Percentiles rank a stretch among this genome's conserved stretches.
Conservation (phyloP, 2,797 vertebrate genomes). For the Pseudotriccus pelzelni region DNA sequence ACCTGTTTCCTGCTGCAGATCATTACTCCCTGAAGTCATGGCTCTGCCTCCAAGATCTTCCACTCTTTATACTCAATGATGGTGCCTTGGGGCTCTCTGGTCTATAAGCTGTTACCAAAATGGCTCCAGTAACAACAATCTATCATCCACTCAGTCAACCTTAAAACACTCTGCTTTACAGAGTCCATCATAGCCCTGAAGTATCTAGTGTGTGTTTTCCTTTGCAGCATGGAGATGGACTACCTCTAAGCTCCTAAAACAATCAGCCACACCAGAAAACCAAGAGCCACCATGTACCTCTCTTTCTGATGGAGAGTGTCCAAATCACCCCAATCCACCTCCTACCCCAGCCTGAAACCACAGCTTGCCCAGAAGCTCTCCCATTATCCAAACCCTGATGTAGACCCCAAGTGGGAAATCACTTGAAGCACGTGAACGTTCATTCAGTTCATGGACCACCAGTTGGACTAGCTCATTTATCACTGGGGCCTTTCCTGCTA, state of each 20-base stretch:
- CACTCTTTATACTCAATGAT: rapidly evolving
- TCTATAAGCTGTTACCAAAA: neutral
- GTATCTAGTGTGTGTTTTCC: neutral
- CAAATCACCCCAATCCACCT: neutral
- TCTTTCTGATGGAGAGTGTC: rapidly evolving
- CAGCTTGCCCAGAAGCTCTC: neutral
- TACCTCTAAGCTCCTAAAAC: neutral
- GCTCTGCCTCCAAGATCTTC: neutral
- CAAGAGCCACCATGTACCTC: neutral
- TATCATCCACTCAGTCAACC: neutral
- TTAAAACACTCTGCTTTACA: neutral
- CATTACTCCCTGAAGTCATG: neutral
- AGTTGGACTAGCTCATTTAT: neutral
- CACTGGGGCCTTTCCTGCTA: neutral
- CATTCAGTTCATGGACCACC: neutral
- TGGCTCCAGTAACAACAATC: neutral
- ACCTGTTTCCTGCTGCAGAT: neutral
- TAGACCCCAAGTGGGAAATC: neutral
- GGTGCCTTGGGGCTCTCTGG: neutral
- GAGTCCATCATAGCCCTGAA: neutral
- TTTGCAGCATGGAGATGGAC: neutral
- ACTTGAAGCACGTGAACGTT: neutral
- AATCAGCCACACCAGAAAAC: neutral
- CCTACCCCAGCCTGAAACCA: neutral
- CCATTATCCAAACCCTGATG: neutral